Percentiles rank a stretch among this genome's conserved stretches.
Evolutionary conservation across 2,888 invertebrate species (phyloP).

Genomic region (Melipona beecheii): DNA sequence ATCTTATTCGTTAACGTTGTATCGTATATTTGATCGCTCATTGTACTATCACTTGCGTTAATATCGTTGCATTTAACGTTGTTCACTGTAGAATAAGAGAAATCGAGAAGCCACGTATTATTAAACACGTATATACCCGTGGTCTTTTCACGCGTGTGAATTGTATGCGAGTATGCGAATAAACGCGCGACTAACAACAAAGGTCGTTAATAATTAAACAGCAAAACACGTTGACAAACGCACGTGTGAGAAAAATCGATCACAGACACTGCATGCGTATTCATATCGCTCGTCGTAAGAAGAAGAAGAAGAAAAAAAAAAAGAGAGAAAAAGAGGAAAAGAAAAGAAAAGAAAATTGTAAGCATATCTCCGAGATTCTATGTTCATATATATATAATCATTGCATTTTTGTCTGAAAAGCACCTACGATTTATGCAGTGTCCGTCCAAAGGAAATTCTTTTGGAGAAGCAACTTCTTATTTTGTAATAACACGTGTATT

Average conservation of each 20-base stretch:
- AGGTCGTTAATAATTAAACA: constrained; percentile 22
- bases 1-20: background rate
- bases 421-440: constrained; percentile 59
- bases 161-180: constrained; percentile 8
- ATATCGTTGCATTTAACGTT: constrained; percentile 9
- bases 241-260: constrained; percentile 33
- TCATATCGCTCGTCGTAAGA: constrained; percentile 46
- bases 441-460: constrained; percentile 58
- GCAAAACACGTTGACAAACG: constrained; percentile 21
- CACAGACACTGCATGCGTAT: constrained; percentile 61
- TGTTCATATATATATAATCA: constrained; percentile 15
- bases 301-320: too few species aligned
- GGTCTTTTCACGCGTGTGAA: constrained; percentile 24
- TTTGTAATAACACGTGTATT: constrained; percentile 26
- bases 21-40: background rate
- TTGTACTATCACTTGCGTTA: background rate
- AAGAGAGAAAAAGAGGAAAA: too few species aligned
- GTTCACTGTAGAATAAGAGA: constrained; percentile 10
- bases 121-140: constrained; percentile 16
- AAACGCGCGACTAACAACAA: background rate
- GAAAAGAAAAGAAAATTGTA: constrained; percentile 11
- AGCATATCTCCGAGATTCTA: constrained; percentile 38
- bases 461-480: constrained; percentile 30
- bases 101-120: constrained; percentile 7
- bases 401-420: constrained; percentile 39